Percentiles rank a stretch among this genome's conserved stretches.
phyloP scores from a whole-genome alignment of 2,888 invertebrate species.

The Sialis fuliginosa region DNA sequence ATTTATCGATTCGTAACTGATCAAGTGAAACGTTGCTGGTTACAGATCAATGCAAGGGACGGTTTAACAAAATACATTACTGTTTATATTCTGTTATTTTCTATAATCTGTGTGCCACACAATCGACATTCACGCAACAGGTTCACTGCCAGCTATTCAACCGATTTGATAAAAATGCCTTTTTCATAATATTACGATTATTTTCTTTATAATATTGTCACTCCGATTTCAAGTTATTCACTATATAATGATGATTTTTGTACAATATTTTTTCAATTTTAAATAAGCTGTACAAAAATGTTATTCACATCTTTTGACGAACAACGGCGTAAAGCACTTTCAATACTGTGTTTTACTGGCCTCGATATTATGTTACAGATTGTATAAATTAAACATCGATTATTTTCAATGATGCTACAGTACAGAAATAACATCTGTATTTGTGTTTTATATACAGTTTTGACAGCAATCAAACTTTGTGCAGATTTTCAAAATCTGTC shows the following conservation, averaged over 20 bases:
- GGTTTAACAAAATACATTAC: too few relatives aligned
- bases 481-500: too few relatives aligned
- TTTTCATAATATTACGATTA: background rate
- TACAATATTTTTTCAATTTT: background rate
- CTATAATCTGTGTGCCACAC: too few relatives aligned
- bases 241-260: slow-evolving; percentile 1
- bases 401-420: background rate
- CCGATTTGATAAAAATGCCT: too few relatives aligned
- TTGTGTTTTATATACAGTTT: too few relatives aligned
- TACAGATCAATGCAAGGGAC: too few relatives aligned
- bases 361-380: background rate
- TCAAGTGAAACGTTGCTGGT: too few relatives aligned
- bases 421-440: background rate
- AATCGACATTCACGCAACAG: too few relatives aligned
- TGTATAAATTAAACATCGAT: background rate
- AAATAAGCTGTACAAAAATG: slow-evolving; percentile 6
- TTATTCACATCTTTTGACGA: slow-evolving; percentile 7
- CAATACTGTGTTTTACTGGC: slow-evolving; percentile 1
- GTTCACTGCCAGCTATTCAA: too few relatives aligned
- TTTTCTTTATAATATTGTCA: slow-evolving; percentile 5
- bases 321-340: slow-evolving; percentile 4
- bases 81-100: too few relatives aligned
- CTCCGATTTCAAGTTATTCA: slow-evolving; percentile 2
- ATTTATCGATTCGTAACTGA: too few relatives aligned
- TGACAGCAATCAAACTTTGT: too few relatives aligned